Conservation (phyloP, 2,888 invertebrate species). For the Mylabris sibirica region DNA sequence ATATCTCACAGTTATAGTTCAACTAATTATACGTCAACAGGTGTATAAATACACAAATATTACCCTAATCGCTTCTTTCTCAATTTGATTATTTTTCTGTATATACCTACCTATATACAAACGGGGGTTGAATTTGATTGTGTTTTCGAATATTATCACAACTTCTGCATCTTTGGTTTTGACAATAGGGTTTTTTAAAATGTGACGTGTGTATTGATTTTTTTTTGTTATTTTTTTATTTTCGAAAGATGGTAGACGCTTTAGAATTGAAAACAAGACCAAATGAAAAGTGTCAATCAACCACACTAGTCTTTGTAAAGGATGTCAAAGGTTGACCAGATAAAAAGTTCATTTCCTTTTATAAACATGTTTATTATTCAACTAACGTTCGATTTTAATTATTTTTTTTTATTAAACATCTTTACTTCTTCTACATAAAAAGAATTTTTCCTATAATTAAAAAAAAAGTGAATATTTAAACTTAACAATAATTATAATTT, state of each 20-base stretch:
- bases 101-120: not conserved
- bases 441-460: not conserved
- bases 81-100: not conserved
- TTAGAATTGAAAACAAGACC: slow-evolving; percentile 53
- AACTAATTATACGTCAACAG: slow-evolving; percentile 37
- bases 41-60: slow-evolving; percentile 18
- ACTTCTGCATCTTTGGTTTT: slow-evolving; percentile 19
- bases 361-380: slow-evolving; percentile 51
- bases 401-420: slow-evolving; percentile 24
- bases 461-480: slow-evolving; percentile 31
- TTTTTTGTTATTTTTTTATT: slow-evolving; percentile 33
- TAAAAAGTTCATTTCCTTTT: slow-evolving; percentile 60
- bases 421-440: not conserved
- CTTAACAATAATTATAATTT: slow-evolving; percentile 49
- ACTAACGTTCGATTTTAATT: slow-evolving; percentile 35
- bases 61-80: not conserved
- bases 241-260: slow-evolving; percentile 40
- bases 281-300: slow-evolving; percentile 55
- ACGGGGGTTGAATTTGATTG: not conserved
- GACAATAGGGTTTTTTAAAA: slow-evolving; percentile 41
- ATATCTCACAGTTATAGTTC: slow-evolving; percentile 26
- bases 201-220: slow-evolving; percentile 51
- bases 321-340: slow-evolving; percentile 54
- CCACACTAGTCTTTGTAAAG: slow-evolving; percentile 47
- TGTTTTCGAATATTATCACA: slow-evolving; percentile 19